Percentiles rank a stretch among this genome's conserved stretches.
Conservation (phyloP, 2,797 vertebrate genomes). For the Lates japonicus region DNA sequence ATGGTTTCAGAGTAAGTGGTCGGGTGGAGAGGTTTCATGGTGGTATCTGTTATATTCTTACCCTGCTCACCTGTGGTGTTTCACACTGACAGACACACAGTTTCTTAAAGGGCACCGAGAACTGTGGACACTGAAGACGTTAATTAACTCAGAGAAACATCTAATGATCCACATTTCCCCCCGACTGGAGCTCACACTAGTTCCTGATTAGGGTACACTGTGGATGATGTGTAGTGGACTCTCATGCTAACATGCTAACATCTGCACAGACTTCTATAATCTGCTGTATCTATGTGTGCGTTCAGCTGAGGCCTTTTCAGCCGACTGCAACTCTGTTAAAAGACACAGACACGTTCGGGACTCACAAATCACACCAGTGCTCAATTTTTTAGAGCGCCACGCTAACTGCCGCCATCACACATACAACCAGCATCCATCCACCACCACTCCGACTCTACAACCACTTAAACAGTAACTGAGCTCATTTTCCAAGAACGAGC, state of each 20-base stretch:
- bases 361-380: slow-evolving; percentile 21
- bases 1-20: too few relatives aligned
- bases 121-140: background rate
- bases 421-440: slow-evolving; percentile 5
- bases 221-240: too few relatives aligned
- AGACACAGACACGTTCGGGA: slow-evolving; percentile 30
- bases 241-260: background rate
- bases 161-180: background rate
- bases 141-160: background rate
- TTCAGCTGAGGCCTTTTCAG: background rate
- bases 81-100: too few relatives aligned
- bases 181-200: background rate
- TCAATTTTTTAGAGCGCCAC: background rate
- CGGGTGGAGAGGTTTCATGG: too few relatives aligned
- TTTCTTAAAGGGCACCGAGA: too few relatives aligned
- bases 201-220: background rate
- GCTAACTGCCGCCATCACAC: slow-evolving; percentile 12
- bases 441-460: slow-evolving; percentile 18
- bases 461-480: slow-evolving; percentile 39
- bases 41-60: too few relatives aligned
- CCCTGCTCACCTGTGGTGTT: too few relatives aligned
- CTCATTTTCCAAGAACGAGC: slow-evolving; percentile 44
- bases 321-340: slow-evolving; percentile 4
- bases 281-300: background rate
- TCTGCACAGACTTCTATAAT: background rate